Evolutionary conservation across 2,797 vertebrate species (phyloP).

Genomic region (Phoebastria nigripes): DNA sequence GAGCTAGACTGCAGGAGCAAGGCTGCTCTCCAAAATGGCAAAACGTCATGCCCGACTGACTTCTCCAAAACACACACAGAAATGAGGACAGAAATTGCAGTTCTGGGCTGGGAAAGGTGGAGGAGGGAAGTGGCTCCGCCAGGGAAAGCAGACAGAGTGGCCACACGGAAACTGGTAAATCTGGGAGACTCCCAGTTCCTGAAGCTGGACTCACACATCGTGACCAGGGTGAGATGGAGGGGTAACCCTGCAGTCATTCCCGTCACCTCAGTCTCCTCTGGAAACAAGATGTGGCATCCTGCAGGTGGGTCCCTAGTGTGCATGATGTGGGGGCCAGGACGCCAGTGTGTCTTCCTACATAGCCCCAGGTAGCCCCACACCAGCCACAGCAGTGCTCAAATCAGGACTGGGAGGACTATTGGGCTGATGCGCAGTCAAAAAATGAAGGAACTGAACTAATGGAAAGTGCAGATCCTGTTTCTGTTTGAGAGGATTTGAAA

Average conservation of each 20-base stretch:
- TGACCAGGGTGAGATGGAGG: neutral
- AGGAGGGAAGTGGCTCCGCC: neutral
- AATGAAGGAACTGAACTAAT: neutral
- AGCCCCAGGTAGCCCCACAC: neutral
- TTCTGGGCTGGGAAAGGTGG: neutral
- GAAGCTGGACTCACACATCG: neutral
- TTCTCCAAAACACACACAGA: neutral
- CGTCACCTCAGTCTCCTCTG: neutral
- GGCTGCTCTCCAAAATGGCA: neutral
- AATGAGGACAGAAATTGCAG: neutral
- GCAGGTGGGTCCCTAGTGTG: neutral
- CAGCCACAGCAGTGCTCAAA: neutral
- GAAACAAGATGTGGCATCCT: neutral
- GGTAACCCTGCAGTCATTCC: neutral
- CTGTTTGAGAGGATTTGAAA: neutral
- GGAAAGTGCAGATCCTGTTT: neutral
- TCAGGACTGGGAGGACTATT: neutral
- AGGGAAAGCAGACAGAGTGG: neutral
- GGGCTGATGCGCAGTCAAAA: neutral
- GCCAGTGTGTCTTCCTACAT: accelerated
- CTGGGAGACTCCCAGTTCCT: neutral
- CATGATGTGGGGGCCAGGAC: neutral
- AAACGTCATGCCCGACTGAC: neutral
- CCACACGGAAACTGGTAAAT: neutral
- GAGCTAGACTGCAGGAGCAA: neutral